Percentiles rank a stretch among this genome's conserved stretches.
Conservation (phyloP, 2,797 vertebrate species). For the Silurus lanzhouensis region DNA sequence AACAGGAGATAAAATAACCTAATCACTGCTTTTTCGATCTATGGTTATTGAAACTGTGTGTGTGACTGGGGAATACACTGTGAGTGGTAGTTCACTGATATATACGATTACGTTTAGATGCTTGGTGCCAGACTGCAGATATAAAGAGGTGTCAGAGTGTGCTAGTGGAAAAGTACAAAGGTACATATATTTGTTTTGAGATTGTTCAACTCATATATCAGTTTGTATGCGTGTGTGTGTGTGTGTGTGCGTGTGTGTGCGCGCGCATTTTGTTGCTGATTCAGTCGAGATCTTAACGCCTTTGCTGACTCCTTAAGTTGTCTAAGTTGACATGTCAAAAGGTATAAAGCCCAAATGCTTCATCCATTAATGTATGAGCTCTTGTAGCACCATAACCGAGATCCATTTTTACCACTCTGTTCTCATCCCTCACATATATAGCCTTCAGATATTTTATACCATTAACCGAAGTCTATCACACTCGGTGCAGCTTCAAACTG, state of each 20-base stretch:
- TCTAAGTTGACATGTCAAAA: constrained; percentile 67
- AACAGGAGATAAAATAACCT: neutral
- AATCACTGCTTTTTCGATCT: neutral
- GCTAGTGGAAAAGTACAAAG: constrained; percentile 11
- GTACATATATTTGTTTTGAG: neutral
- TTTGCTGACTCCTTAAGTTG: constrained; percentile 72
- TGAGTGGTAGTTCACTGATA: neutral
- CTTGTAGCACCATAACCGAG: neutral
- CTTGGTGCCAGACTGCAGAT: neutral
- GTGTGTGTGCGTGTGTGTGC: neutral
- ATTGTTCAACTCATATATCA: neutral
- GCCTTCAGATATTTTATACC: neutral
- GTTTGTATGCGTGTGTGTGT: neutral
- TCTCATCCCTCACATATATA: neutral
- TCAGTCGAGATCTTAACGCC: constrained; percentile 47
- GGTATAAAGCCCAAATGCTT: constrained; percentile 36
- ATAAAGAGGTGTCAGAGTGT: neutral
- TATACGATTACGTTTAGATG: neutral
- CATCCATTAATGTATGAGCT: constrained; percentile 54
- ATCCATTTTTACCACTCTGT: neutral
- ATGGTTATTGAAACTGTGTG: neutral
- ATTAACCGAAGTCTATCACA: neutral
- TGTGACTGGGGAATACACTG: neutral
- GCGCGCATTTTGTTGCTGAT: constrained; percentile 6
- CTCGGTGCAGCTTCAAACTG: neutral